Percentiles rank a stretch among this genome's conserved stretches.
phyloP scores from a whole-genome alignment of 2,888 invertebrate genomes.

The Hypena proboscidalis region DNA sequence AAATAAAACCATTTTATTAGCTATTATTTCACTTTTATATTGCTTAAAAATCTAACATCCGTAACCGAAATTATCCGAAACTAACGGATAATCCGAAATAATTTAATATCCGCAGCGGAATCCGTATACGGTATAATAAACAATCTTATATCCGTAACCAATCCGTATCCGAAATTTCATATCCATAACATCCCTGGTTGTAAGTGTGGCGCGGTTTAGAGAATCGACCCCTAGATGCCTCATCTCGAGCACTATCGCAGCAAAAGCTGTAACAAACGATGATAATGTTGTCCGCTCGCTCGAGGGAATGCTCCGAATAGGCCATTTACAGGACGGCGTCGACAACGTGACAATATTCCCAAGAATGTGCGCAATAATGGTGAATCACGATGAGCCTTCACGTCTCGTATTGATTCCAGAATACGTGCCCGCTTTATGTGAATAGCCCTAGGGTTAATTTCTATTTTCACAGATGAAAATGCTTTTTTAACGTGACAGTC shows the following conservation, averaged over 20 bases:
- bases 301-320: conserved; percentile 50
- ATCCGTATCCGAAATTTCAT: too few relatives aligned
- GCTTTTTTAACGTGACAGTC: conserved; percentile 49
- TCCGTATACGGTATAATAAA: too few relatives aligned
- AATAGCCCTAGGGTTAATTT: conserved; percentile 52
- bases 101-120: too few relatives aligned
- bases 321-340: conserved; percentile 48
- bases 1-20: too few relatives aligned
- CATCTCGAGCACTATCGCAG: conserved; percentile 42
- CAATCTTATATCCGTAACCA: too few relatives aligned
- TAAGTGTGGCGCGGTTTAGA: conserved; percentile 34
- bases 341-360: conserved; percentile 56
- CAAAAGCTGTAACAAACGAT: conserved; percentile 52
- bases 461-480: conserved; percentile 49
- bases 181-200: too few relatives aligned
- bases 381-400: conserved; percentile 40
- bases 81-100: too few relatives aligned
- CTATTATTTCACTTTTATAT: too few relatives aligned
- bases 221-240: conserved; percentile 43
- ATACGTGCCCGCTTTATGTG: conserved; percentile 52
- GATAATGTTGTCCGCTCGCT: conserved; percentile 54
- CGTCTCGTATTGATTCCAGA: conserved; percentile 53
- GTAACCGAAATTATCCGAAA: too few relatives aligned
- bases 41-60: too few relatives aligned
- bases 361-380: conserved; percentile 52